Percentiles rank a stretch among this genome's conserved stretches.
These are phyloP conservation scores for Aselliscus stoliczkanus DNA, from an alignment of 2,797 vertebrate genomes.

Conservation along the genomic window DNA sequence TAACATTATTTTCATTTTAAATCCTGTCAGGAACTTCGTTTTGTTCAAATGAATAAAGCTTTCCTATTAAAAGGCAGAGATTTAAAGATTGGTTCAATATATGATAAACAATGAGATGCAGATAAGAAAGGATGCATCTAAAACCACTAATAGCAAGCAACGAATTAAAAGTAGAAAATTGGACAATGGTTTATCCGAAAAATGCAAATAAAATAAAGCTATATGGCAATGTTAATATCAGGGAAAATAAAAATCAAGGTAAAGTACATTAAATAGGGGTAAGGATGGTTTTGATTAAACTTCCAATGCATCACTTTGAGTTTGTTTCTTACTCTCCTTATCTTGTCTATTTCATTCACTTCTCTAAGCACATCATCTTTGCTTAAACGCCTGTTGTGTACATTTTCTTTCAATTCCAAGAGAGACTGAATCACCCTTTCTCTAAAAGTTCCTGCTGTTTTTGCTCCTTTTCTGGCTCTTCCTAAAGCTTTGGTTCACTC, in stretches of 20 bases:
- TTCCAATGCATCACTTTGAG: constrained; percentile 66
- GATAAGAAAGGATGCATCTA: constrained; percentile 38
- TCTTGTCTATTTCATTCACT: constrained; percentile 63
- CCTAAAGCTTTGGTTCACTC: constrained; percentile 48
- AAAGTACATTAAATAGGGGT: constrained; percentile 64
- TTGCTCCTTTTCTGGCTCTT: constrained; percentile 50
- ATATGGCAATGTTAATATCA: constrained; percentile 1
- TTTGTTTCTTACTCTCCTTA: constrained; percentile 70
- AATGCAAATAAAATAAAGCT: constrained; percentile 45
- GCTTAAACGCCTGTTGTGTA: constrained; percentile 66
- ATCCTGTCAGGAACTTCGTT: constrained; percentile 25
- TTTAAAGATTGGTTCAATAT: constrained; percentile 38
- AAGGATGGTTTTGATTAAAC: constrained; percentile 64
- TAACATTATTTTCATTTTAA: constrained; percentile 28
- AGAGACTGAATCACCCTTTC: constrained; percentile 63
- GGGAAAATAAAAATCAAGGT: background rate
- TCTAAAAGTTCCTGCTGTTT: constrained; percentile 56
- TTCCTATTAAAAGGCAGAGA: constrained; percentile 41
- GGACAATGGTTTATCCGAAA: constrained; percentile 18
- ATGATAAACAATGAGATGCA: constrained; percentile 38
- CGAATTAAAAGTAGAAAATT: constrained; percentile 37
- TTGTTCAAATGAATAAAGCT: constrained; percentile 59
- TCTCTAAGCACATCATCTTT: constrained; percentile 61
- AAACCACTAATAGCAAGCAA: constrained; percentile 51
- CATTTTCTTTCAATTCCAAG: constrained; percentile 70